Evolutionary conservation across 2,888 invertebrate species (phyloP).

Genomic region (Psococerastis gibbosa): DNA sequence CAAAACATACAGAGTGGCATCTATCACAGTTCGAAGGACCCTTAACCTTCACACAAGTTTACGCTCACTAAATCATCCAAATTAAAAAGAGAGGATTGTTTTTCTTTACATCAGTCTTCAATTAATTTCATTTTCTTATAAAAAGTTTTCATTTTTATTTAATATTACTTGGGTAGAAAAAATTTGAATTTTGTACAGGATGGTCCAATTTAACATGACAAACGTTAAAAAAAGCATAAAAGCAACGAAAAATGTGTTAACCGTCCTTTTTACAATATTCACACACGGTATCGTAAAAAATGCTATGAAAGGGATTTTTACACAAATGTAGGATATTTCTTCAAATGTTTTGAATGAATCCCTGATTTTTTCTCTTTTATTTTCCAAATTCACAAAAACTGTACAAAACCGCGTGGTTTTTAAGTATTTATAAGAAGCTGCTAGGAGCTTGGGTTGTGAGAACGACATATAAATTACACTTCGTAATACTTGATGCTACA

Average conservation of each 20-base stretch:
- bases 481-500: too few relatives aligned
- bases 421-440: too few relatives aligned
- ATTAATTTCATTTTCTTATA: constrained; percentile 16
- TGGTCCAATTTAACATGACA: constrained; percentile 8
- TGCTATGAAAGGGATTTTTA: neutral
- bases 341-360: too few relatives aligned
- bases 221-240: neutral
- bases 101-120: constrained; percentile 19
- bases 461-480: too few relatives aligned
- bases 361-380: neutral
- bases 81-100: constrained; percentile 12
- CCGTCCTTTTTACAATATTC: constrained; percentile 7
- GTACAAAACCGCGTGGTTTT: neutral
- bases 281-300: constrained; percentile 1
- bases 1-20: too few relatives aligned
- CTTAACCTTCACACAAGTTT: too few relatives aligned
- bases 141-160: constrained; percentile 9
- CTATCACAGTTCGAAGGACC: too few relatives aligned
- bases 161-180: constrained; percentile 1
- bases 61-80: neutral
- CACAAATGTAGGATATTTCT: too few relatives aligned
- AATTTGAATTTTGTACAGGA: constrained; percentile 9
- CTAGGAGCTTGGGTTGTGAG: too few relatives aligned
- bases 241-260: neutral
- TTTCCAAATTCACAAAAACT: neutral